phyloP scores from a whole-genome alignment of 2,888 invertebrate genomes.

The Standfussiana lucernea region DNA sequence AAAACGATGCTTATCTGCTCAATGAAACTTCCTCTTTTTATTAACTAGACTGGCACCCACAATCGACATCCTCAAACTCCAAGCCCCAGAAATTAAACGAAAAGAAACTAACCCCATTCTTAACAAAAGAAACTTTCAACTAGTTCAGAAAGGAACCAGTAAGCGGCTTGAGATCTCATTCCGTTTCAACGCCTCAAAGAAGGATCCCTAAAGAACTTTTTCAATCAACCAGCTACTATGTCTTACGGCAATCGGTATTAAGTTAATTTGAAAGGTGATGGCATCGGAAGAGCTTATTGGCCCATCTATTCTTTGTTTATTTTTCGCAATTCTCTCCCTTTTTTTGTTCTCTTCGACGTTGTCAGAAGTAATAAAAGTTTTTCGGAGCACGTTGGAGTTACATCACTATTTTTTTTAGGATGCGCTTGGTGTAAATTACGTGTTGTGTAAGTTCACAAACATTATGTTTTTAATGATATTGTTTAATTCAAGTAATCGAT shows the following conservation, averaged over 20 bases:
- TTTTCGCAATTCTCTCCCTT: slow-evolving; percentile 46
- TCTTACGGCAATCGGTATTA: slow-evolving; percentile 77
- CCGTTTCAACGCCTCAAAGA: slow-evolving; percentile 42
- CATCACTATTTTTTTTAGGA: slow-evolving; percentile 23
- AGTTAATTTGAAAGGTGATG: slow-evolving; percentile 75
- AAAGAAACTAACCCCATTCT: slow-evolving; percentile 35
- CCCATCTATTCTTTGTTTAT: slow-evolving; percentile 62
- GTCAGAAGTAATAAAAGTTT: slow-evolving; percentile 48
- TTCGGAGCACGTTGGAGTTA: slow-evolving; percentile 11
- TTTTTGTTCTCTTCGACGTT: slow-evolving; percentile 35
- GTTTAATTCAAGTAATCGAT: background rate
- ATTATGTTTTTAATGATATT: background rate
- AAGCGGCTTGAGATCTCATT: slow-evolving; percentile 53
- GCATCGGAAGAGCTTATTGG: slow-evolving; percentile 64
- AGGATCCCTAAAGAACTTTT: slow-evolving; percentile 79
- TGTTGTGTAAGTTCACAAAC: background rate
- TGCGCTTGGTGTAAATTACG: background rate
- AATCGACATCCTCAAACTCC: slow-evolving; percentile 18
- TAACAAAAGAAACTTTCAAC: slow-evolving; percentile 45
- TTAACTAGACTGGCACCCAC: slow-evolving; percentile 36
- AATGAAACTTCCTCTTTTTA: background rate
- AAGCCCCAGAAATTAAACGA: slow-evolving; percentile 38
- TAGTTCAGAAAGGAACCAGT: slow-evolving; percentile 35
- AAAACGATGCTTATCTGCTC: background rate
- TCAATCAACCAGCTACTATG: slow-evolving; percentile 82